Base-by-base conservation (phyloP, 2,888 invertebrate species). In the Aleiodes testaceus region DNA sequence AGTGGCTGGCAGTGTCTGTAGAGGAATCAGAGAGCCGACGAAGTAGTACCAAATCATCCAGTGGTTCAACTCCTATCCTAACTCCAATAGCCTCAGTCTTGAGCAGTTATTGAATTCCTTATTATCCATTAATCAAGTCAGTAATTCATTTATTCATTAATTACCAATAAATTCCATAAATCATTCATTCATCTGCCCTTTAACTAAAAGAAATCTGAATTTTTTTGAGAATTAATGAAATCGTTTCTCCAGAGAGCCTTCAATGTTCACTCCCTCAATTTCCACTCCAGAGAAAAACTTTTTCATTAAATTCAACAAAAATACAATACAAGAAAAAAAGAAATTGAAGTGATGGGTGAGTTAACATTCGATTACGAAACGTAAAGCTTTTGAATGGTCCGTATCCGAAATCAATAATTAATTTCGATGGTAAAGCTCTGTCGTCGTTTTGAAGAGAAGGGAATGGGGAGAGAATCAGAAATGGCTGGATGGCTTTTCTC, bases 361-460 rank as follows among this genome's bases (percentile, higher is more conserved):
- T 80, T 79, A 79, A 80, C 80, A 81, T 83, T 85, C 83, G 83
- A 85, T 85, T 85, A 84, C 84, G 82, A 81, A 79, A 59, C 80
- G 74, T 63, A 73, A 45, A 68, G 75, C 78, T 78, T 78, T 78
- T 80, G 80, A 82, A 81, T 80, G 78, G 81, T 81, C 77, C 80
- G 80, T 84, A 86, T 86, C 86, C 85, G 86, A 86, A 87, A 86
- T 85, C 83, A 83, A 85, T 87, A 87, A 87, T 86, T 86, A 86
- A 86, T 86, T 86, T 85, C 79, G 80, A 80, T 75, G 84, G 80
- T 50, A 78, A 75, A 73, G 67, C 72, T 61, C 71, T 42, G 42
- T 36, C 26, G 5, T 22, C 11, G 26, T 70, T 63, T 70, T 69
- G 70, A 72, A 72, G 71, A 70, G 65, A 71, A 72, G 70, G 72